These are phyloP conservation scores for Dryobota labecula DNA, from an alignment of 2,888 invertebrate genomes.

Conservation along the genomic window DNA sequence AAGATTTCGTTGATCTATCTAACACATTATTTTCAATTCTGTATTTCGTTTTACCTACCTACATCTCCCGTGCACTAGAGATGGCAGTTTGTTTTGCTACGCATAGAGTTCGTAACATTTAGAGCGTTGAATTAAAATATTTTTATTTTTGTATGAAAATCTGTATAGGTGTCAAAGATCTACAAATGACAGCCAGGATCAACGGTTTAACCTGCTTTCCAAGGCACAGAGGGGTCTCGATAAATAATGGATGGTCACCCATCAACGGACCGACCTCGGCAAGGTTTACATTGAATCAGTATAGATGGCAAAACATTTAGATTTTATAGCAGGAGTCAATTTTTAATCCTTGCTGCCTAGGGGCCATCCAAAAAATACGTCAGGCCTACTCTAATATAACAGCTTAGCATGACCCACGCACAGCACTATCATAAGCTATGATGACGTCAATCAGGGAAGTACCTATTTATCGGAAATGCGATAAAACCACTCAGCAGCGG, in stretches of 20 bases:
- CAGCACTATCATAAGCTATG: slow-evolving; percentile 14
- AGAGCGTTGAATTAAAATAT: no score
- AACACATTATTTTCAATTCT: no score
- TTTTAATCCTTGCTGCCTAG: not conserved
- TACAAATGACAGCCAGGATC: not conserved
- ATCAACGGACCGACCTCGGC: not conserved
- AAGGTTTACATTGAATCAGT: not conserved
- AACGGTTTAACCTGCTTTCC: not conserved
- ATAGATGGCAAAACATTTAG: not conserved
- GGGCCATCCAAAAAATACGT: not conserved
- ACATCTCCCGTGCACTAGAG: no score
- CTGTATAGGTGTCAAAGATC: not conserved
- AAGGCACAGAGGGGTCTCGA: not conserved
- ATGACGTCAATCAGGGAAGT: slow-evolving; percentile 53
- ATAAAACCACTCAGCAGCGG: slow-evolving; percentile 45
- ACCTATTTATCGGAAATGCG: slow-evolving; percentile 47
- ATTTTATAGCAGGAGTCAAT: not conserved
- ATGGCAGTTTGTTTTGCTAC: no score
- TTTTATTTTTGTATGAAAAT: no score
- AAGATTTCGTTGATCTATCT: no score
- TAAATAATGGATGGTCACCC: not conserved
- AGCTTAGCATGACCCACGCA: slow-evolving; percentile 13
- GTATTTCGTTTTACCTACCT: no score
- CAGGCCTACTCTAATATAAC: not conserved
- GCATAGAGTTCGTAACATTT: no score